phyloP scores from a whole-genome alignment of 2,888 invertebrate species.

The Tholera decimalis region DNA sequence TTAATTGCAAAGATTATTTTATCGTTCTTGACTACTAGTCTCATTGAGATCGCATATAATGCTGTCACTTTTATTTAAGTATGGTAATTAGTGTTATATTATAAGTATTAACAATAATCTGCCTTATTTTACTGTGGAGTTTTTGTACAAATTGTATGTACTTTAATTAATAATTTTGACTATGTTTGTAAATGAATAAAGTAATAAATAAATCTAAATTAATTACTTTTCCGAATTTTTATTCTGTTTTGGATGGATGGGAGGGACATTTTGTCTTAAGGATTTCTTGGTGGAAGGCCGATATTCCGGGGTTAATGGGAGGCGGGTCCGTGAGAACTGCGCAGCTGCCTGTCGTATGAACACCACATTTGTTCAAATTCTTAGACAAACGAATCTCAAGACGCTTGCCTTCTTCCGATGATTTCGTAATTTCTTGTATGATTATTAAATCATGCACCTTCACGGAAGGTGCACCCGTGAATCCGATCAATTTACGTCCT shows the following conservation, averaged over 20 bases:
- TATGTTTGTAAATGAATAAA: slow-evolving; percentile 88
- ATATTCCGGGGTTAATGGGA: slow-evolving; percentile 67
- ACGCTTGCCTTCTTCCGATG: slow-evolving; percentile 52
- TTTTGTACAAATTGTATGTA: slow-evolving; percentile 89
- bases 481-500: slow-evolving; percentile 78
- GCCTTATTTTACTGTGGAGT: slow-evolving; percentile 72
- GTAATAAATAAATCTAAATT: slow-evolving; percentile 89
- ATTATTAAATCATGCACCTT: slow-evolving; percentile 64
- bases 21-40: slow-evolving; percentile 85
- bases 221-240: slow-evolving; percentile 71
- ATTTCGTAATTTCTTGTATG: slow-evolving; percentile 74
- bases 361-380: slow-evolving; percentile 60
- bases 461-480: slow-evolving; percentile 75
- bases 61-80: slow-evolving; percentile 78
- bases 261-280: slow-evolving; percentile 8
- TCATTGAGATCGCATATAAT: slow-evolving; percentile 86
- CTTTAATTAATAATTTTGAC: slow-evolving; percentile 77
- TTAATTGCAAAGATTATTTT: slow-evolving; percentile 79
- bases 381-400: slow-evolving; percentile 71
- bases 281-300: slow-evolving; percentile 72
- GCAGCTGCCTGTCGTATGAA: slow-evolving; percentile 82
- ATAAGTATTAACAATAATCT: slow-evolving; percentile 83
- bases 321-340: slow-evolving; percentile 73
- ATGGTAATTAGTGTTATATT: slow-evolving; percentile 70
- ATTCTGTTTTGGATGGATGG: neutral